Evolutionary conservation across 2,113 vertebrate genomes (phyloP).

Genomic region (Hippocampus comes): DNA sequence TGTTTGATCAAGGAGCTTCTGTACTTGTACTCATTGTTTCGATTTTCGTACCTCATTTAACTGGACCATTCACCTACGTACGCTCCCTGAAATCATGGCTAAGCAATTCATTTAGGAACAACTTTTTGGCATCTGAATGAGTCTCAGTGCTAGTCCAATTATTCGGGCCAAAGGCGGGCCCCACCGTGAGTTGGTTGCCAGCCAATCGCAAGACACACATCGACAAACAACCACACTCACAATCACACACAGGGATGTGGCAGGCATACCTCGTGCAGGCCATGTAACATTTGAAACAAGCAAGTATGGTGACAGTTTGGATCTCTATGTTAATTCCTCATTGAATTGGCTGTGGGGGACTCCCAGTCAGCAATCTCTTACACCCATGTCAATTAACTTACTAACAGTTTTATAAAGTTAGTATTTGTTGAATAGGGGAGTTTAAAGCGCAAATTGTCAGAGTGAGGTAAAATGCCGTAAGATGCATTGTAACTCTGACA

Average conservation of each 20-base stretch:
- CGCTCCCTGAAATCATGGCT: background rate
- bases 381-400: background rate
- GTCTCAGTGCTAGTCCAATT: background rate
- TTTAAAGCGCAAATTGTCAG: background rate
- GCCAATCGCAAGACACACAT: too few relatives aligned
- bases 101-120: background rate
- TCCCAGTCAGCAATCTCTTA: background rate
- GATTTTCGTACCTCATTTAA: background rate
- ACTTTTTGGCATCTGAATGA: background rate
- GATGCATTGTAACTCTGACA: background rate
- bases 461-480: too few relatives aligned
- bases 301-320: background rate
- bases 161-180: too few relatives aligned
- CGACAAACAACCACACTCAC: too few relatives aligned
- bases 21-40: conserved; percentile 4
- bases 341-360: background rate
- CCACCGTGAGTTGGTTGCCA: too few relatives aligned
- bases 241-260: background rate
- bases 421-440: background rate
- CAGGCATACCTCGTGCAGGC: background rate
- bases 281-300: background rate
- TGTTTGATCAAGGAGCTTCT: background rate
- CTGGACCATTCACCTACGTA: background rate
- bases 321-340: background rate
- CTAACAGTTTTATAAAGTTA: background rate